Evolutionary conservation across 2,113 vertebrate genomes (phyloP).

Genomic region (Lagenorhynchus albirostris): DNA sequence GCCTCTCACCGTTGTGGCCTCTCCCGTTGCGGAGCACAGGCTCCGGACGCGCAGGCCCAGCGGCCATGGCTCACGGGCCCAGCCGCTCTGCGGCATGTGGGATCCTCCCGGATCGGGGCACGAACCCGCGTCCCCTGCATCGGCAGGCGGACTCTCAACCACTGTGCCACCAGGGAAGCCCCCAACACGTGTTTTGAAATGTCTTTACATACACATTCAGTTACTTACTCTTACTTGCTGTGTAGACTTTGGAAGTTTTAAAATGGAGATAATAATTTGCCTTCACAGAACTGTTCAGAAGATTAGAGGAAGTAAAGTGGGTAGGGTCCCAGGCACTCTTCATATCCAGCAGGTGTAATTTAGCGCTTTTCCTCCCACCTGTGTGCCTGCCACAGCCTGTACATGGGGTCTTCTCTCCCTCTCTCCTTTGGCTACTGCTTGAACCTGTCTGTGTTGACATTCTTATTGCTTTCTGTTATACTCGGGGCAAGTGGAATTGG

Average conservation of each 20-base stretch:
- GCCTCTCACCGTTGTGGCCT: no score
- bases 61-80: no score
- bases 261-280: background rate
- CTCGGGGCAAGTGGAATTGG: background rate
- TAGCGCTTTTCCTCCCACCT: no score
- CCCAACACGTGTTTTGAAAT: background rate
- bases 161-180: no score
- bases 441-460: background rate
- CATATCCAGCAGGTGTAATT: accelerated
- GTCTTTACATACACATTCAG: background rate
- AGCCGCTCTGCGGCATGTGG: no score
- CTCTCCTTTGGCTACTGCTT: background rate
- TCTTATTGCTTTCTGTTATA: background rate
- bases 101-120: accelerated
- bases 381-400: background rate
- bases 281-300: background rate
- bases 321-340: background rate
- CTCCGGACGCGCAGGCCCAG: no score
- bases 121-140: no score
- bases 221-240: background rate
- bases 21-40: no score
- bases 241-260: background rate
- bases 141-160: no score
- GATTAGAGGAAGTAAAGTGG: background rate
- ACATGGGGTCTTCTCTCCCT: background rate